Percentiles rank a stretch among this genome's conserved stretches.
Conservation (phyloP, 2,888 invertebrate genomes). For the Lordiphosa fenestrarum region DNA sequence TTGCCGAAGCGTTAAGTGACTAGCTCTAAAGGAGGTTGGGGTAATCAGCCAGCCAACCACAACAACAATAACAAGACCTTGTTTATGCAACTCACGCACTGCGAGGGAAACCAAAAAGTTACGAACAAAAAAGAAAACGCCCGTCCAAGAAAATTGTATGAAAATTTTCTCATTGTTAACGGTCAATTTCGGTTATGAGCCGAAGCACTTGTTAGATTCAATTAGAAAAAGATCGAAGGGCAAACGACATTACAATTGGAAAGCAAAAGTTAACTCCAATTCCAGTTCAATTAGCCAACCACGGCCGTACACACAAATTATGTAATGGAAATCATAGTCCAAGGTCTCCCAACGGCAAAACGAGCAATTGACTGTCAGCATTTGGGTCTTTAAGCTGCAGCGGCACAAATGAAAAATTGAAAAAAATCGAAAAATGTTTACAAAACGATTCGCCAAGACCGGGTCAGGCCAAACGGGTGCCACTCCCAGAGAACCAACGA, state of each 20-base stretch:
- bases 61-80: constrained; percentile 33
- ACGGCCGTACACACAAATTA: constrained; percentile 60
- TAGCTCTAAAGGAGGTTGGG: constrained; percentile 46
- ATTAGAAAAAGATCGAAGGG: constrained; percentile 38
- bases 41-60: constrained; percentile 48
- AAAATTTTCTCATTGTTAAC: constrained; percentile 51
- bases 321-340: constrained; percentile 66
- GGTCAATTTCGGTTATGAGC: constrained; percentile 45
- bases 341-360: constrained; percentile 51
- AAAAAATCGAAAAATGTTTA: constrained; percentile 37
- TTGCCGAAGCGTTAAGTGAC: constrained; percentile 70
- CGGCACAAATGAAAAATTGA: constrained; percentile 21
- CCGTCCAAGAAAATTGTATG: constrained; percentile 45
- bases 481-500: constrained; percentile 57
- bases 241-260: constrained; percentile 15
- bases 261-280: constrained; percentile 19
- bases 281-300: constrained; percentile 64
- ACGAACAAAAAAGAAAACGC: constrained; percentile 5
- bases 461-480: constrained; percentile 34
- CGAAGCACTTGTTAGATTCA: constrained; percentile 36
- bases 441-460: constrained; percentile 49
- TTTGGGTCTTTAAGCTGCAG: constrained; percentile 39
- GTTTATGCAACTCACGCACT: constrained; percentile 63
- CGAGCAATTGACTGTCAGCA: constrained; percentile 59
- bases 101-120: constrained; percentile 30